Evolutionary conservation across 2,797 vertebrate genomes (phyloP), one percentile per base, ranked within the genome.

Genomic region (Salarias fasciatus): DNA sequence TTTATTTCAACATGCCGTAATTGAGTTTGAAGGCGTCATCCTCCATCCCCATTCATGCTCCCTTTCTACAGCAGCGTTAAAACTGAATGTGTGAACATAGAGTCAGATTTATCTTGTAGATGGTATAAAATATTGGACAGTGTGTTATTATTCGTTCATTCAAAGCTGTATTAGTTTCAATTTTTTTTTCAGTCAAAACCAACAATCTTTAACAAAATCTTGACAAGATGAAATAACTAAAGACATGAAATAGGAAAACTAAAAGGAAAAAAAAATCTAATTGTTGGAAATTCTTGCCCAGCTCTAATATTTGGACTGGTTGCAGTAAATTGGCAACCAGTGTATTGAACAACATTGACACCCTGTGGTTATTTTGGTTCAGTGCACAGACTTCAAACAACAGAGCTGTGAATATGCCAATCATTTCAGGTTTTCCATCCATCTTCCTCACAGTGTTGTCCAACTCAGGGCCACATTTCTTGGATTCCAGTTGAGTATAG

Each of bases 1-100:
- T 82, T 91, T 86, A 87, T 84, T 77, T 87, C 63, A 54, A 53
- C 73, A 69, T 68, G 67, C 69, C 60, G 79, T 86, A 77, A 86
- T 88, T 87, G 57, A 79, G 50, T 64, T 77, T 80, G 79, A 92
- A 84, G 83, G 38, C 55, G 59, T 62, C 80, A 82, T 66, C 53
- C 15, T 52, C 30, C 44, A 75, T 80, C 82, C 61, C 62, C 18
- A 51, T 64, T 82, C 72, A 67, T 51, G 10, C 75, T 68, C 45
- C 13, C 79, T 68, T 68, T 72, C 3, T 47, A 53, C 14, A 44
- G 10, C 35, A 6, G 5, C 28, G 63, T 13, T 46, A 6, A 35
- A 45, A 59, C 44, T 41, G 51, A 83, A 36, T 61, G 40, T 38
- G 24, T 9, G 2, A 18, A 42, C 63, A 45, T 14, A 42, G 18